phyloP scores from a whole-genome alignment of 1,140 invertebrate species.

The Drosophila grimshawi region DNA sequence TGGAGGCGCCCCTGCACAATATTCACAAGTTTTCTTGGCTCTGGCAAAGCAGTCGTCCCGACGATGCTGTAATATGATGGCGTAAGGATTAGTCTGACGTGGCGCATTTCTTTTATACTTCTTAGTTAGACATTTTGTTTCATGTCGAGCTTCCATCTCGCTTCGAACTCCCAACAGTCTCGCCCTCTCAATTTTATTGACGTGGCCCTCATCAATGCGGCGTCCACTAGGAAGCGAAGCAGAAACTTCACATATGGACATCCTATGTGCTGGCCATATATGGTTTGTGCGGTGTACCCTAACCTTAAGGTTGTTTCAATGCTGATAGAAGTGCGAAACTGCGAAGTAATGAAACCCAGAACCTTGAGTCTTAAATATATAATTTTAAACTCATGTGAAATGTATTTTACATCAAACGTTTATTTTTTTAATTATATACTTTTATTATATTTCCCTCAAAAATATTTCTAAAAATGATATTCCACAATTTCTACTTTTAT shows the following conservation, averaged over 20 bases:
- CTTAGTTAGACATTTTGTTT: slow-evolving; percentile 75
- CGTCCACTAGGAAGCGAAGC: slow-evolving; percentile 32
- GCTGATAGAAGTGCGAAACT: no score
- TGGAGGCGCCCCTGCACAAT: slow-evolving; percentile 44
- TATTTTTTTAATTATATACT: not conserved
- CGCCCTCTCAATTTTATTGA: slow-evolving; percentile 36
- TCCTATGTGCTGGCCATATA: slow-evolving; percentile 7
- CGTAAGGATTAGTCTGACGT: slow-evolving; percentile 78
- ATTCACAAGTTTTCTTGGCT: slow-evolving; percentile 76
- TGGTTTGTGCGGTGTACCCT: slow-evolving; percentile 2
- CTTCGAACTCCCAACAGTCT: not conserved
- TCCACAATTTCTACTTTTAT: no score
- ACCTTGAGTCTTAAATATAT: no score
- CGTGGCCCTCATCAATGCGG: slow-evolving; percentile 57
- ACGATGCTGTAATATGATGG: slow-evolving; percentile 76
- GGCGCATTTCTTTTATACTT: slow-evolving; percentile 57
- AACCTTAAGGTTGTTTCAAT: no score
- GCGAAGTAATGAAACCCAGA: no score
- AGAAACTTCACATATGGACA: slow-evolving; percentile 41
- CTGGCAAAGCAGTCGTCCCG: slow-evolving; percentile 33
- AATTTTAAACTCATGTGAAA: no score
- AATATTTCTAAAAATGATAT: no score
- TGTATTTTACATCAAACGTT: not conserved
- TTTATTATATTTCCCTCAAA: not conserved
- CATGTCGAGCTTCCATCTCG: slow-evolving; percentile 46